Base-by-base conservation (phyloP, 2,113 vertebrate genomes). In the Pholis gunnellus region DNA sequence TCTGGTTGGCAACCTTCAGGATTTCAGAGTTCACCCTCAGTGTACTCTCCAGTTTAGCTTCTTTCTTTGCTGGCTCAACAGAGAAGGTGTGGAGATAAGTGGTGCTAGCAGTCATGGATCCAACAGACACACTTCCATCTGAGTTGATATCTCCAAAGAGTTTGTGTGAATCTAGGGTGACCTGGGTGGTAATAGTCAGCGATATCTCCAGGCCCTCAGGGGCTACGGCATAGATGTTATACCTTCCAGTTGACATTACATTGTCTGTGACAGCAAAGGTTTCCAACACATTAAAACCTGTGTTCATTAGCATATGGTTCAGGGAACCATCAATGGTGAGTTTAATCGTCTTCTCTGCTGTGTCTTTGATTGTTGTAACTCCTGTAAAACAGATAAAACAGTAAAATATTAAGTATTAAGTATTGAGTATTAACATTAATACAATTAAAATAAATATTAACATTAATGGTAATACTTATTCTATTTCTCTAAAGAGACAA, bases 1-100 rank as follows among this genome's bases (percentile, higher is more conserved):
- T 87, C 82, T 95, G 95, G 86, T 96, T 97, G 61, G 85, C 87
- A 76, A 94, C 88, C 74, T 96, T 95, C 50, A 97, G 59, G 48
- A 94, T 91, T 69, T 96, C 93, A 70, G 96, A 97, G 82, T 96
- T 96, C 42, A 97, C 65, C 3, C 73, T 96, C 83, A 97, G 84
- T 57, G 89, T 93, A 79, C 96, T 97, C 84, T 96, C 95, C 73
- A 95, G 82, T 66, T 76, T 95, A 66, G 94, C 85, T 81, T 95
- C 82, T 4, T 48, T 87, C 40, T 91, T 96, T 3, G 77, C 84
- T 27, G 89, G 81, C 66, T 97, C 92, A 67, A 92, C 87, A 15
- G 91, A 95, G 82, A 85, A 95, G 29, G 95, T 93, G 31, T 96
- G 74, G 36, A 73, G 92, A 40, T 96, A 96, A 44, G 81, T 83